Conservation (phyloP, 2,797 vertebrate species). For the Chrysocyon brachyurus region DNA sequence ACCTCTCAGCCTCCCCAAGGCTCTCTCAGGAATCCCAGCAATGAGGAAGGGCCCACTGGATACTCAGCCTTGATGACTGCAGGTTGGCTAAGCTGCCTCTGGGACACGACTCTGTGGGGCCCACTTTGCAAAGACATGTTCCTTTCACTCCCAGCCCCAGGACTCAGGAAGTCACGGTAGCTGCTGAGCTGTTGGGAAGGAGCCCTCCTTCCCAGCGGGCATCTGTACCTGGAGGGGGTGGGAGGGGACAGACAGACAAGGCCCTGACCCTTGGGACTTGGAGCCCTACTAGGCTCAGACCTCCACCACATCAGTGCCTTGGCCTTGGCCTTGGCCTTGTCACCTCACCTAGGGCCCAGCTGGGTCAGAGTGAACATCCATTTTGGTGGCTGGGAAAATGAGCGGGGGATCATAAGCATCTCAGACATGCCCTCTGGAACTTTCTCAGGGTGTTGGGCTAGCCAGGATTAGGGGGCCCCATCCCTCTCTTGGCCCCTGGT, state of each 20-base stretch:
- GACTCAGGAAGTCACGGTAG: neutral
- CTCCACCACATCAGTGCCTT: neutral
- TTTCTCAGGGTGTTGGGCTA: neutral
- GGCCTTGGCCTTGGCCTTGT: neutral
- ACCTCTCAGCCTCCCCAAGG: neutral
- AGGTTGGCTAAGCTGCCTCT: fast-evolving
- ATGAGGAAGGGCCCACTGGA: neutral
- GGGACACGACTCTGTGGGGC: neutral
- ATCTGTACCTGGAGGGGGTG: neutral
- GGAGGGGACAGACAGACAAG: neutral
- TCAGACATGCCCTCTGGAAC: neutral
- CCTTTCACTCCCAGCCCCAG: neutral
- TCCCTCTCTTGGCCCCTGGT: too few relatives aligned
- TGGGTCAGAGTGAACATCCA: neutral
- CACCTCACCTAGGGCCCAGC: neutral
- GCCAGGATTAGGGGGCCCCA: neutral
- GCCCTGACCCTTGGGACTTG: neutral
- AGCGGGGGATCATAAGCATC: neutral
- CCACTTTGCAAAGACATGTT: neutral
- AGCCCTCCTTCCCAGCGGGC: neutral
- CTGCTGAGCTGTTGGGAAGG: neutral
- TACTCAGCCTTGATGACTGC: neutral
- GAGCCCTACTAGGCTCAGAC: neutral
- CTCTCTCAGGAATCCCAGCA: neutral
- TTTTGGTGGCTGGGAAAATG: neutral